Conservation (phyloP, 2,888 invertebrate species). For the Sturmia bella region DNA sequence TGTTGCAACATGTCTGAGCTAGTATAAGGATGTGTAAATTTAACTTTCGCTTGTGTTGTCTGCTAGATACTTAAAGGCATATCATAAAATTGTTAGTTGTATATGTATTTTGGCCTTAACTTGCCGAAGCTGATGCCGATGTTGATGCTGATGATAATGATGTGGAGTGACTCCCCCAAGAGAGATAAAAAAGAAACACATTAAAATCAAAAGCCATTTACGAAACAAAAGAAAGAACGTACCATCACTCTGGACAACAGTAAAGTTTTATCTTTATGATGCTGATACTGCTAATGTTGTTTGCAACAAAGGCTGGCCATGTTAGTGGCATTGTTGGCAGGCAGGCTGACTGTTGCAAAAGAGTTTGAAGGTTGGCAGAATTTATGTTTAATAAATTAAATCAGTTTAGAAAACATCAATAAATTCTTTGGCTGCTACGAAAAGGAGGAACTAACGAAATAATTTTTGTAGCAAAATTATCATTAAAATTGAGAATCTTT, state of each 20-base stretch:
- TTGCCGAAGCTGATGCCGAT: conserved; percentile 14
- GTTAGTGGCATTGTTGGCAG: not conserved
- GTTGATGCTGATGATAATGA: conserved; percentile 39
- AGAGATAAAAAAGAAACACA: conserved; percentile 47
- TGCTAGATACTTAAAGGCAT: conserved; percentile 21
- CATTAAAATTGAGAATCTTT: conserved; percentile 23
- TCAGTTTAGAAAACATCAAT: conserved; percentile 61
- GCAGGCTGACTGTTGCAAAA: conserved; percentile 5
- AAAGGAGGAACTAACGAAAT: conserved; percentile 63
- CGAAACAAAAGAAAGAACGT: conserved; percentile 32
- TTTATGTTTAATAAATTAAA: conserved; percentile 68
- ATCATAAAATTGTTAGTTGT: conserved; percentile 14
- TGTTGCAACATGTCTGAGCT: conserved; percentile 41
- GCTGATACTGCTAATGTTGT: conserved; percentile 12
- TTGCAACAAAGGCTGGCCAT: not conserved
- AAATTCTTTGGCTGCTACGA: conserved; percentile 7
- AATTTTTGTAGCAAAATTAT: conserved; percentile 38
- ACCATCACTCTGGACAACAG: not conserved
- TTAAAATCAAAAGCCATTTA: conserved; percentile 38
- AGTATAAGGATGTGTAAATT: conserved; percentile 26
- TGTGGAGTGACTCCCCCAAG: conserved; percentile 58
- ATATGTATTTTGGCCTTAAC: conserved; percentile 1
- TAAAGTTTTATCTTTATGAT: conserved; percentile 49
- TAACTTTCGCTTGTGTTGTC: conserved; percentile 20
- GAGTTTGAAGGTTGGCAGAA: conserved; percentile 38